Evolutionary conservation across 2,797 vertebrate genomes (phyloP).

Genomic region (Petrocephalus sullivani): DNA sequence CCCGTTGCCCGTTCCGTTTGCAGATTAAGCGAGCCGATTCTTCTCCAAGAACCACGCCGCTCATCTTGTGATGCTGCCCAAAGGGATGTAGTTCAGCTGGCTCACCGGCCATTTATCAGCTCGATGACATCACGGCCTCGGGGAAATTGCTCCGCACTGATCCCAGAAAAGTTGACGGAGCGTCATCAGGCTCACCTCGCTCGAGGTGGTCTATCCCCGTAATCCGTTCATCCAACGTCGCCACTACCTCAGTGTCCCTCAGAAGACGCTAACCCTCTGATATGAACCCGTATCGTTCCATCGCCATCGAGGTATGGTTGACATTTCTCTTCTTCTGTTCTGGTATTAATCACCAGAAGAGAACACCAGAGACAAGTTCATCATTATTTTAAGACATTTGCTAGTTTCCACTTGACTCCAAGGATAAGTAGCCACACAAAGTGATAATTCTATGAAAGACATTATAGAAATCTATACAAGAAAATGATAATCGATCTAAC

Average conservation of each 20-base stretch:
- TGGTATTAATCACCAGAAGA: background rate
- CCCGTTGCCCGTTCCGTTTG: constrained; percentile 22
- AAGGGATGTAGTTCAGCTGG: constrained; percentile 22
- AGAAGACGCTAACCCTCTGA: constrained; percentile 49
- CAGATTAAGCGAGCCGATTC: constrained; percentile 35
- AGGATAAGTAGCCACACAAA: background rate
- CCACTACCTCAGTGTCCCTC: constrained; percentile 40
- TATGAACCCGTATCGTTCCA: constrained; percentile 51
- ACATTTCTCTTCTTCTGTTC: constrained; percentile 43
- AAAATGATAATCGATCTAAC: background rate
- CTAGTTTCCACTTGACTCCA: background rate
- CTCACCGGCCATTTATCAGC: constrained; percentile 40
- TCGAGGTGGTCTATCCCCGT: background rate
- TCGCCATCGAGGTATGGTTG: constrained; percentile 46
- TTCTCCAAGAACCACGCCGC: constrained; percentile 35
- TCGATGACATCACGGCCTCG: constrained; percentile 29
- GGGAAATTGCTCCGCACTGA: constrained; percentile 41
- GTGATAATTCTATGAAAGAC: background rate
- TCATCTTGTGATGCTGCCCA: constrained; percentile 31
- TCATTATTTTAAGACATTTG: background rate
- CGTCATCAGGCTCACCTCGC: constrained; percentile 33
- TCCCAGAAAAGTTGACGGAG: constrained; percentile 33
- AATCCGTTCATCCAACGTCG: background rate
- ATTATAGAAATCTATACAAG: background rate
- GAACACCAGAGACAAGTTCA: background rate